Evolutionary conservation across 2,888 invertebrate genomes (phyloP).

Genomic region (Lomographa bimaculata): DNA sequence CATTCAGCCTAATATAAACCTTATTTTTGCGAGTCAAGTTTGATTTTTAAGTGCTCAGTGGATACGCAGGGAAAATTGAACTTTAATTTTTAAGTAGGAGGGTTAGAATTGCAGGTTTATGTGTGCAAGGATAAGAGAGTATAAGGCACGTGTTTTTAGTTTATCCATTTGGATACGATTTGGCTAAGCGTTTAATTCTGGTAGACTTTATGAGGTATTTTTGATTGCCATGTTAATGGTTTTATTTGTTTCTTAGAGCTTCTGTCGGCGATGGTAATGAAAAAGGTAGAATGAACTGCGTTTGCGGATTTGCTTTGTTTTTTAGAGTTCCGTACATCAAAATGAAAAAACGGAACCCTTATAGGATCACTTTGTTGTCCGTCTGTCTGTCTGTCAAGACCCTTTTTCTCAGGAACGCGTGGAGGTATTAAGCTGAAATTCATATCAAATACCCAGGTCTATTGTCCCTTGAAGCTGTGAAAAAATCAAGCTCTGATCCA

Average conservation of each 20-base stretch:
- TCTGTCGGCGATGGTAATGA: slow-evolving; percentile 15
- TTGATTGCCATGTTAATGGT: slow-evolving; percentile 34
- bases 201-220: slow-evolving; percentile 47
- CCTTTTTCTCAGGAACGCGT: no score
- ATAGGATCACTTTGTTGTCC: no score
- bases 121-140: slow-evolving; percentile 36
- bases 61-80: slow-evolving; percentile 28
- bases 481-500: no score
- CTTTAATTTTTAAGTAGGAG: slow-evolving; percentile 35
- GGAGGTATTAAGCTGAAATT: no score
- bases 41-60: slow-evolving; percentile 28
- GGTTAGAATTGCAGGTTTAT: slow-evolving; percentile 35
- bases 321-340: no score
- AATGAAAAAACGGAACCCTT: no score
- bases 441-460: no score
- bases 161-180: slow-evolving; percentile 52
- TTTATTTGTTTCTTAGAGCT: slow-evolving; percentile 18
- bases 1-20: slow-evolving; percentile 46
- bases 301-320: not conserved
- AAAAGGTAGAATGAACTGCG: not conserved
- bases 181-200: slow-evolving; percentile 54
- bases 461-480: no score
- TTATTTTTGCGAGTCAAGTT: slow-evolving; percentile 38
- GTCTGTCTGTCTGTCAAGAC: no score
- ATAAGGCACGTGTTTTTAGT: slow-evolving; percentile 42